These are phyloP conservation scores for Sussaba pulchella DNA, from an alignment of 2,888 invertebrate species.

Conservation along the genomic window DNA sequence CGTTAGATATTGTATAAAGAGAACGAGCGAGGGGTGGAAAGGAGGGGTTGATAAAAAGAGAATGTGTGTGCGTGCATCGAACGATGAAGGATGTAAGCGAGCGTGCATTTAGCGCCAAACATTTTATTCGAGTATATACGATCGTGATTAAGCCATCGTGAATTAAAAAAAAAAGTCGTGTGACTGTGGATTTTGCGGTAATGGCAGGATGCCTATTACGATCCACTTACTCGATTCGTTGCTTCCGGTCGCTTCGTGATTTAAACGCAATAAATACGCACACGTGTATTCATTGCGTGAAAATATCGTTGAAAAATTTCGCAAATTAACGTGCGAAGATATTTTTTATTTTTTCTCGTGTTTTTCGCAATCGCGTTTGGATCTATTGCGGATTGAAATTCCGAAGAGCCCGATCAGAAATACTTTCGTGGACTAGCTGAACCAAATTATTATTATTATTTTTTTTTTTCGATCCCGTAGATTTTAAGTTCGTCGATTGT, in stretches of 20 bases:
- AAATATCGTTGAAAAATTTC: slow-evolving; percentile 42
- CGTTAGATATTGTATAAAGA: background rate
- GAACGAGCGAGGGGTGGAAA: background rate
- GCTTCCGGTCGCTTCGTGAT: slow-evolving; percentile 46
- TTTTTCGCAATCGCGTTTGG: slow-evolving; percentile 21
- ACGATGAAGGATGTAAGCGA: slow-evolving; percentile 34
- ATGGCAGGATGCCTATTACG: background rate
- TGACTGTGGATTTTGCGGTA: slow-evolving; percentile 29
- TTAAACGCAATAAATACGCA: slow-evolving; percentile 54
- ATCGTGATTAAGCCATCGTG: slow-evolving; percentile 17
- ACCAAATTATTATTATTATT: slow-evolving; percentile 50
- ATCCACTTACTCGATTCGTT: slow-evolving; percentile 7
- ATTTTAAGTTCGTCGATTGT: slow-evolving; percentile 34
- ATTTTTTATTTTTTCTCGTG: slow-evolving; percentile 15
- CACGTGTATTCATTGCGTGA: no score
- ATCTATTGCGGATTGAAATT: slow-evolving; percentile 10
- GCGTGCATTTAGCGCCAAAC: slow-evolving; percentile 49
- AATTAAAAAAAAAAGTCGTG: slow-evolving; percentile 1
- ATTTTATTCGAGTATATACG: slow-evolving; percentile 31
- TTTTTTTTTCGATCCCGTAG: slow-evolving; percentile 9
- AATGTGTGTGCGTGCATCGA: background rate
- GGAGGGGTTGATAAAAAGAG: background rate
- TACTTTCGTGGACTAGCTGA: slow-evolving; percentile 49
- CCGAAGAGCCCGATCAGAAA: slow-evolving; percentile 46
- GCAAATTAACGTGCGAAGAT: slow-evolving; percentile 16